These are phyloP conservation scores for Tipula helvola DNA, from an alignment of 2,888 invertebrate species.

Conservation along the genomic window DNA sequence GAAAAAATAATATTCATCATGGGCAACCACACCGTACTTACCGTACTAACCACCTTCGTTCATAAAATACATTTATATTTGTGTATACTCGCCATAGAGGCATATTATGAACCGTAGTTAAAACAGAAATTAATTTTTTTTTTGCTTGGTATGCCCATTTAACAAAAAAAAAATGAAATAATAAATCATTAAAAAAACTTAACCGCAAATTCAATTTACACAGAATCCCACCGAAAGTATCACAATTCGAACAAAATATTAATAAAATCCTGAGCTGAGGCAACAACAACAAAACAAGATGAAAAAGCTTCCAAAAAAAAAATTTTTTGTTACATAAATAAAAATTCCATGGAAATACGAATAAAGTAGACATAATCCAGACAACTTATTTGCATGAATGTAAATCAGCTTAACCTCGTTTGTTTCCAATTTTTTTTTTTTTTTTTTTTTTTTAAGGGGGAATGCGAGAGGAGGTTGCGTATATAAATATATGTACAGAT, in stretches of 20 bases:
- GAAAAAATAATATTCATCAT: not conserved
- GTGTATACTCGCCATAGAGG: not conserved
- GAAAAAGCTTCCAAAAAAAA: not conserved
- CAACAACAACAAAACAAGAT: not conserved
- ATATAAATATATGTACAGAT: not conserved
- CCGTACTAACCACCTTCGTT: not conserved
- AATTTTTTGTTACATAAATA: not conserved
- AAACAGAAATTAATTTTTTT: not conserved
- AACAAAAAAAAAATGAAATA: not conserved
- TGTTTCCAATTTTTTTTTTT: not conserved
- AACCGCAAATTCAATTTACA: not conserved
- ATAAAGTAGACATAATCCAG: conserved; percentile 4
- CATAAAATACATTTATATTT: not conserved
- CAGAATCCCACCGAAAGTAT: not conserved
- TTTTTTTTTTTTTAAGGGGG: not conserved
- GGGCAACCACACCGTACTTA: not conserved
- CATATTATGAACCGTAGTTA: not conserved
- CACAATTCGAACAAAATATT: not conserved
- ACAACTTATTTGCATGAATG: conserved; percentile 4
- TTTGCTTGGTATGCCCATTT: not conserved
- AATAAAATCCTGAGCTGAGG: not conserved
- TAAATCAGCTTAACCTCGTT: conserved; percentile 4
- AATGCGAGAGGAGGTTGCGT: not conserved
- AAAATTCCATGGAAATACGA: not conserved
- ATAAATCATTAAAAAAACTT: not conserved